Evolutionary conservation across 2,113 vertebrate species (phyloP), one percentile per base, ranked within the genome.

Genomic region (Ochotona curzoniae): DNA sequence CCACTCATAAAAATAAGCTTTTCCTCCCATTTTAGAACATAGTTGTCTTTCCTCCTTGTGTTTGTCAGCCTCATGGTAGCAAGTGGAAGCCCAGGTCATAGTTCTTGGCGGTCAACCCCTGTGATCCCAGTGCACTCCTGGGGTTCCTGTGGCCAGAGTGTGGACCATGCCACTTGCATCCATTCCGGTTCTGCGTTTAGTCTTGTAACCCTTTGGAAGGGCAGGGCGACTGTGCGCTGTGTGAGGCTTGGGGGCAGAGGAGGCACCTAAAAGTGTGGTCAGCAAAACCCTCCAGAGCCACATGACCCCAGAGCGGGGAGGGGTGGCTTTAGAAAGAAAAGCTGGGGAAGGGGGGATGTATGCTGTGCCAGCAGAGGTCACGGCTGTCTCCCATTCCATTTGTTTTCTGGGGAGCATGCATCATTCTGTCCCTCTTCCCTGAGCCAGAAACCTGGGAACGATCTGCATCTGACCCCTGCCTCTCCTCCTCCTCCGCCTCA

Each of bases 41-140:
- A n/a, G 0, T 71, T 87, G 71, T 96, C 79, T 93, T 79, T 86
- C 49, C 60, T 44, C 67, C 38, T 60, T 78, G 13, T 60, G 30
- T 93, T 88, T 86, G 28, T 92, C n/a, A n/a, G 60, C 28, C 44
- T 63, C 35, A 87, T 85, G 32, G 54, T 71, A 51, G 13, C n/a
- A 80, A 73, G 84, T 85, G 44, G 82, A 94, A 90, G 83, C 8
- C 69, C 18, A 64, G 26, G 21, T 44, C 71, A 12, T 32, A 38
- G 54, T 51, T 61, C 25, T 92, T n/a, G 54, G 8, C 17, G 17
- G 54, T 57, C 54, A 61, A 83, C 38, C 5, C 8, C 71, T 95
- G 49, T 75, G 81, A 69, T 79, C 49, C 28, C 67, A 35, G 20
- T 30, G 7, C 26, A 44, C 35, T n/a, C 47, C 57, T 63, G 7